A percentile compares a stretch with the other conserved stretches of the same genome.
These are phyloP conservation scores for Phocides pigmalion DNA, from an alignment of 1,140 invertebrate genomes.

Conservation along the genomic window DNA sequence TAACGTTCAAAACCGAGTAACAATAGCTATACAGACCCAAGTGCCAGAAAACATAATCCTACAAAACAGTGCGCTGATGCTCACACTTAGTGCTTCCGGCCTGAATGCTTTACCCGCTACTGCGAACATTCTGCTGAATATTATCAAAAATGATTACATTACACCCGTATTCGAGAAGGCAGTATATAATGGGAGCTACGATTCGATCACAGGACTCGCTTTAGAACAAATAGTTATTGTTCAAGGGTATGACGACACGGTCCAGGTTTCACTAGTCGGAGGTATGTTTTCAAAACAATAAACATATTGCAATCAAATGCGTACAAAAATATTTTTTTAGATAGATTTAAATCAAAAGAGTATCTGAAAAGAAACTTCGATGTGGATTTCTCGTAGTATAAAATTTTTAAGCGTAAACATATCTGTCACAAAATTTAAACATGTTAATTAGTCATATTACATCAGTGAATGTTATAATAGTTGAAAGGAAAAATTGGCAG, in stretches of 20 bases:
- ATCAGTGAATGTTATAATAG: no score
- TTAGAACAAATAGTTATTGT: conserved; percentile 44
- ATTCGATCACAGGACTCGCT: conserved; percentile 32
- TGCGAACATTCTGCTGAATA: conserved; percentile 40
- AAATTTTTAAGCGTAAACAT: no score
- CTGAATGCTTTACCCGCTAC: neutral
- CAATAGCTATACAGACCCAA: conserved; percentile 7
- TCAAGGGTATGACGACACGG: conserved; percentile 52
- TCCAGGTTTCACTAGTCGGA: conserved; percentile 44
- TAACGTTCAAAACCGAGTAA: neutral
- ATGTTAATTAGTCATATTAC: no score
- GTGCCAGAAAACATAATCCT: conserved; percentile 8
- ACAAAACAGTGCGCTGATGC: conserved; percentile 9
- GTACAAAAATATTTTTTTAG: neutral
- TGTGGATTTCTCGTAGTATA: no score
- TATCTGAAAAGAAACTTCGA: no score
- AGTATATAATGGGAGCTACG: conserved; percentile 49
- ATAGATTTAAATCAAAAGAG: no score
- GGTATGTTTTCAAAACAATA: conserved; percentile 41
- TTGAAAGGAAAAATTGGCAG: no score
- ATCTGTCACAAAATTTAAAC: no score
- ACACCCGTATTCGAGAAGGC: conserved; percentile 49
- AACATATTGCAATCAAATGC: neutral
- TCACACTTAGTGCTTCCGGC: conserved; percentile 5
- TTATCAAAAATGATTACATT: conserved; percentile 53